Percentiles rank a stretch among this genome's conserved stretches.
These are phyloP conservation scores for Alosa sapidissima DNA, from an alignment of 2,797 vertebrate genomes.

Conservation along the genomic window DNA sequence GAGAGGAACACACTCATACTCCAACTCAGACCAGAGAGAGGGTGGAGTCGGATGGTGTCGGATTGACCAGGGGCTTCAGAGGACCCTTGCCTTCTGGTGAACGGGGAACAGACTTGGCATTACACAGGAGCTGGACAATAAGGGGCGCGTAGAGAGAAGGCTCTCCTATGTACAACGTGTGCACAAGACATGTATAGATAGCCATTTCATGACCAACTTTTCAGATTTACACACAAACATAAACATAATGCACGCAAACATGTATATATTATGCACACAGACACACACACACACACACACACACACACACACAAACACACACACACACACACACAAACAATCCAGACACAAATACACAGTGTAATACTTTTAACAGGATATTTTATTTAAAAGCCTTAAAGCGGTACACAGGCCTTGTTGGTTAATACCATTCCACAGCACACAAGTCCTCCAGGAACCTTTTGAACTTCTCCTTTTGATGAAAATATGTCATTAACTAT, in stretches of 20 bases:
- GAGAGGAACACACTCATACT: not conserved
- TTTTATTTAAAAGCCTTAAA: slow-evolving; percentile 9
- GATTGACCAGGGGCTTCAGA: not conserved
- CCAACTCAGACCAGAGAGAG: not conserved
- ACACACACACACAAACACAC: not conserved
- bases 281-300: not conserved
- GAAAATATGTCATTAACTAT: not conserved
- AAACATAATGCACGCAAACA: not conserved
- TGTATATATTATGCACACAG: not conserved
- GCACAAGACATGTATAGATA: not conserved
- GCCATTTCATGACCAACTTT: not conserved
- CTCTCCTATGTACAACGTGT: not conserved
- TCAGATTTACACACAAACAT: not conserved
- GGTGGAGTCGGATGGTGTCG: not conserved
- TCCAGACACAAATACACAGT: not conserved
- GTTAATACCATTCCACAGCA: not conserved
- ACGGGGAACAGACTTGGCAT: not conserved
- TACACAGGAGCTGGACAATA: too few species aligned
- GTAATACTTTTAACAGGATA: not conserved
- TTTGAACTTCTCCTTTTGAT: slow-evolving; percentile 17
- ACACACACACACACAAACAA: not conserved
- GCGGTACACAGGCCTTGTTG: not conserved
- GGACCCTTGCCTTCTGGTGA: not conserved
- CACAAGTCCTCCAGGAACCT: not conserved
- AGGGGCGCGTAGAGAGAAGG: not conserved